Conservation (phyloP, 64 coral and sea anemone genomes). For the Trachythela sp. region DNA sequence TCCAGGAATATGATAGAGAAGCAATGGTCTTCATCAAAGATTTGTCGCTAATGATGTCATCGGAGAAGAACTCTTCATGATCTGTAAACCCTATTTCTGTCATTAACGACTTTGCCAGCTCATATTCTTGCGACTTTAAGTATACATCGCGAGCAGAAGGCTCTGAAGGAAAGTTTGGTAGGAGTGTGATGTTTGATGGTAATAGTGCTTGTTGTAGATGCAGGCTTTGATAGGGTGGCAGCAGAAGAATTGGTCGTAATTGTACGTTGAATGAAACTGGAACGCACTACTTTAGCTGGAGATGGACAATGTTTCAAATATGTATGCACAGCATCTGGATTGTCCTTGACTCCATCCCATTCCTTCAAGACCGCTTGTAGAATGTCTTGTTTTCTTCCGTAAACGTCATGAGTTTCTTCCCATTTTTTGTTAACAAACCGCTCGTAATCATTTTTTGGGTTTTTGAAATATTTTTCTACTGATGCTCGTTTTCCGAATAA, state of each 20-base stretch:
- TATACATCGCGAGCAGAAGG: not conserved
- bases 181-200: not conserved
- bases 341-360: not conserved
- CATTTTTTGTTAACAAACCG: constrained; percentile 6
- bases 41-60: not conserved
- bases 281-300: not conserved
- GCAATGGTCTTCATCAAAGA: not conserved
- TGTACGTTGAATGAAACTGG: not conserved
- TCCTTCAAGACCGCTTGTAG: not conserved
- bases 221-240: not conserved
- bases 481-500: not conserved
- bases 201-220: not conserved
- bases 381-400: not conserved
- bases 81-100: not conserved
- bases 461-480: not conserved
- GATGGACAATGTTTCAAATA: not conserved
- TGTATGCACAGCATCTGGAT: not conserved
- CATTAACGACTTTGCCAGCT: not conserved
- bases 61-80: not conserved
- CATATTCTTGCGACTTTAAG: not conserved
- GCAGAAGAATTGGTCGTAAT: not conserved
- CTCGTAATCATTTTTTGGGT: not conserved
- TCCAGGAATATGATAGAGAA: constrained; percentile 5
- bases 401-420: not conserved
- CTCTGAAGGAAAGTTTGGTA: constrained; percentile 8